Evolutionary conservation across 1,140 invertebrate species (phyloP), one percentile per base, ranked within the genome.

Genomic region (Pseudomyrmex sp.): DNA sequence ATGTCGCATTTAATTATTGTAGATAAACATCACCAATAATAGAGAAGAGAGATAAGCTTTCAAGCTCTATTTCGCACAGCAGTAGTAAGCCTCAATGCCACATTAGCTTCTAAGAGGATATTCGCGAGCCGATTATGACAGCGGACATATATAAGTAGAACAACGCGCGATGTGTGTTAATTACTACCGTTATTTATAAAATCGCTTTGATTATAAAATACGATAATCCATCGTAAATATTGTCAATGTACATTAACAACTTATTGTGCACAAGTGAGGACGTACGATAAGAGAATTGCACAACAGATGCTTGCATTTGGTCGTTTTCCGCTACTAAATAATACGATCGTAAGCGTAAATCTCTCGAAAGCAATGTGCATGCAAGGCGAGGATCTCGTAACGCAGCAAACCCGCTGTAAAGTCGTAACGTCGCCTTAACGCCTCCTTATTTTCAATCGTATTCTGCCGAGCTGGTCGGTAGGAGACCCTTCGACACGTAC

Each of bases 51-150:
- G 50, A n/a, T 65, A 58, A 48, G 84, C 75, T 80, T 58, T 58
- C 58, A 26, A 61, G 75, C 46, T 56, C 65, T 70, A 80, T 85
- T 76, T 84, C 70, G 52, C 52, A 70, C 76, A 26, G 18, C 68
- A 26, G 18, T 69, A 62, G 74, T 74, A 69, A 88, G 85, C 70
- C 84, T 89, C 77, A 59, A 62, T 87, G 50, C 61, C 84, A 69
- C 80, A 85, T 89, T 80, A 46, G 44, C 52, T 75, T 69, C 65
- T 88, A 89, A 90, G 86, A 85, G 82, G 85, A 88, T 90, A 90
- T 90, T 90, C 88, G 86, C 87, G 88, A 88, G 79, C 86, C 77
- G 88, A 90, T 90, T 90, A 88, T 87, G 54, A 84, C 68, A 83
- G 15, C 56, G 20, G 52, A 62, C 75, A 26, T 68, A 82, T 84